Conservation (phyloP, 2,797 vertebrate genomes). For the Scleropages formosus region DNA sequence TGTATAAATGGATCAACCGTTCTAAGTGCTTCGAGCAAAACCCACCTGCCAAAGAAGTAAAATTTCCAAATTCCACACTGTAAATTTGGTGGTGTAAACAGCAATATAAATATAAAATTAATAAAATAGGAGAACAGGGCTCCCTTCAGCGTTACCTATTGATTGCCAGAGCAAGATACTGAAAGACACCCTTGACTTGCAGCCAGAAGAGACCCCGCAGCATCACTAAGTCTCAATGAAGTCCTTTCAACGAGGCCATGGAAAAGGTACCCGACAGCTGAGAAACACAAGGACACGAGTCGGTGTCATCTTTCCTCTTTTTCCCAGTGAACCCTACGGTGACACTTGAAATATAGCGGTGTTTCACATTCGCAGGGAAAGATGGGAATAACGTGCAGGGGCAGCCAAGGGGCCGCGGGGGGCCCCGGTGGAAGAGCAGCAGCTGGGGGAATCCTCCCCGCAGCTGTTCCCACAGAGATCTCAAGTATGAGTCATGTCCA, state of each 20-base stretch:
- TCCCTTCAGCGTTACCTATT: not conserved
- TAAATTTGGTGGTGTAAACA: too few species aligned
- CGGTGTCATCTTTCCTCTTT: constrained; percentile 22
- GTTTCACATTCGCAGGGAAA: not conserved
- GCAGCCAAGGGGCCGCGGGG: not conserved
- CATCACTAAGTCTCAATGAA: not conserved
- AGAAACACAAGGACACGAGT: constrained; percentile 39
- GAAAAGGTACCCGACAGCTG: not conserved
- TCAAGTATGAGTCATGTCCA: constrained; percentile 28
- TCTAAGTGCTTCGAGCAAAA: too few species aligned
- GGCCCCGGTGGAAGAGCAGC: constrained; percentile 42
- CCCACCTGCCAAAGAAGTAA: too few species aligned
- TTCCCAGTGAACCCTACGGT: not conserved
- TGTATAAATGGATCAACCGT: too few species aligned
- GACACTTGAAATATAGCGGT: not conserved
- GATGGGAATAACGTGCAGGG: too few species aligned
- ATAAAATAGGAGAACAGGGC: not conserved
- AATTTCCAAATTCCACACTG: too few species aligned
- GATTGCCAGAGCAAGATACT: not conserved
- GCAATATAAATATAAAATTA: too few species aligned
- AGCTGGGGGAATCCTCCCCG: constrained; percentile 38
- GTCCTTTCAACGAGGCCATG: not conserved
- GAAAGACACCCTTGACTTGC: not conserved
- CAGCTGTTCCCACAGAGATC: constrained; percentile 52
- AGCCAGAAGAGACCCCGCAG: constrained; percentile 8